Percentiles rank a stretch among this genome's conserved stretches.
These are phyloP conservation scores for Lytechinus pictus DNA, from an alignment of 35 echinoderm and acorn worm genomes.

Conservation along the genomic window DNA sequence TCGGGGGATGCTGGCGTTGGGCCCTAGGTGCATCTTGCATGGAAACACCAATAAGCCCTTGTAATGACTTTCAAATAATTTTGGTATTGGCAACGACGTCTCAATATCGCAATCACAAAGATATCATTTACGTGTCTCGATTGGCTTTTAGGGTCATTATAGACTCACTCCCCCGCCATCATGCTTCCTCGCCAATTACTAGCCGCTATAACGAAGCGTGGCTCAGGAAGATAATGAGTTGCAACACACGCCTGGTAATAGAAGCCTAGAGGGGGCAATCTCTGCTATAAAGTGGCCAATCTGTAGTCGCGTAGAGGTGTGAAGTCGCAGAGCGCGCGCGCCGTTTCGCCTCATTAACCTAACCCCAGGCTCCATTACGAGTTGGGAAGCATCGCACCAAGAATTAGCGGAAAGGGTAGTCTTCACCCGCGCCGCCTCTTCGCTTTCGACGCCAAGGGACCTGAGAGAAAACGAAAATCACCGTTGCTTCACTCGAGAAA, in stretches of 20 bases:
- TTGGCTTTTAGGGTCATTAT: conserved; percentile 42
- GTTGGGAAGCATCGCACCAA: conserved; percentile 6
- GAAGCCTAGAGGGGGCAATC: conserved; percentile 39
- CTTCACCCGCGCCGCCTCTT: conserved; percentile 24
- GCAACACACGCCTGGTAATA: conserved; percentile 23
- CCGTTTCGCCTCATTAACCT: conserved; percentile 54
- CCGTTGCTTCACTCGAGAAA: conserved; percentile 8
- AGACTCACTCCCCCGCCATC: conserved; percentile 46
- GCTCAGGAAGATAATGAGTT: neutral
- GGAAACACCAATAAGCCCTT: conserved; percentile 45
- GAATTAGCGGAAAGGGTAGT: neutral
- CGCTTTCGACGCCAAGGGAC: conserved; percentile 24
- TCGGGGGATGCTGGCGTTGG: neutral
- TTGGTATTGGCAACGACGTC: conserved; percentile 57
- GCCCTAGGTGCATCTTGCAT: neutral
- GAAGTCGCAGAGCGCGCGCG: conserved; percentile 49
- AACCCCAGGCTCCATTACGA: conserved; percentile 39
- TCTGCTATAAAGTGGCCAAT: conserved; percentile 46
- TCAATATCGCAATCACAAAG: conserved; percentile 54
- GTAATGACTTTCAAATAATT: conserved; percentile 55
- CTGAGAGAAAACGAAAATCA: conserved; percentile 35
- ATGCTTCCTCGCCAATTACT: neutral
- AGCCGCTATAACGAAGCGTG: neutral
- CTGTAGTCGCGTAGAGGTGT: conserved; percentile 46
- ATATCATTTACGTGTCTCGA: conserved; percentile 55